Conservation (phyloP, 2,888 invertebrate species). For the Drosophila nr. fundita region DNA sequence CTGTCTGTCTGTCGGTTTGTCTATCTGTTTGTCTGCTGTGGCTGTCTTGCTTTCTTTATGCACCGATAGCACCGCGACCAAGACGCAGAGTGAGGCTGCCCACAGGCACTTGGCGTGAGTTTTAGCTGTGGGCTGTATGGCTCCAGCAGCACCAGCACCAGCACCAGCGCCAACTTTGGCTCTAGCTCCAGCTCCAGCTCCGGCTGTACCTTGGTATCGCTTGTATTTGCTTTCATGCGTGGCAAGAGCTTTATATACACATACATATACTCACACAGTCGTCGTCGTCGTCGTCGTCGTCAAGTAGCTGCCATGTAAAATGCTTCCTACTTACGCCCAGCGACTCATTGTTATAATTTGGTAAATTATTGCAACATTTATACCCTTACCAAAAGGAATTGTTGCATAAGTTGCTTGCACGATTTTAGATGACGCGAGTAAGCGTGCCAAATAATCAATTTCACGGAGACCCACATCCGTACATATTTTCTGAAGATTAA, state of each 20-base stretch:
- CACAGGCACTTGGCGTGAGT: conserved; percentile 74
- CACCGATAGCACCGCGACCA: conserved; percentile 43
- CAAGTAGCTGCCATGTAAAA: conserved; percentile 72
- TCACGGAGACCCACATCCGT: neutral
- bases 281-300: conserved; percentile 47
- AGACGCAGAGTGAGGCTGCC: conserved; percentile 57
- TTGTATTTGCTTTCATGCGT: conserved; percentile 64
- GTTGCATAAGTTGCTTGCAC: conserved; percentile 24
- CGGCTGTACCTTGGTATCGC: conserved; percentile 33
- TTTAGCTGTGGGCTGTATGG: conserved; percentile 63
- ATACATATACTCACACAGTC: conserved; percentile 25
- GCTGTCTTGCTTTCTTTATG: conserved; percentile 65
- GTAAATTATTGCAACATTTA: conserved; percentile 56
- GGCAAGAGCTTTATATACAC: conserved; percentile 51
- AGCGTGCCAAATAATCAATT: neutral
- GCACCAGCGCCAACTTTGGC: conserved; percentile 19
- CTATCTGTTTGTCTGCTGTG: conserved; percentile 28
- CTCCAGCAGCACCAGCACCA: conserved; percentile 41
- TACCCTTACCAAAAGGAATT: conserved; percentile 44
- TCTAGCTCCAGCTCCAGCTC: conserved; percentile 15
- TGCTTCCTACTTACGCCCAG: conserved; percentile 70
- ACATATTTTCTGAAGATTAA: neutral
- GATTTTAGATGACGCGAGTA: conserved; percentile 1
- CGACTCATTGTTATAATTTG: conserved; percentile 65
- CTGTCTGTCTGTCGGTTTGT: conserved; percentile 15